Percentiles rank a stretch among this genome's conserved stretches.
Conservation (phyloP, 2,797 vertebrate species). For the Myiotriccus ornatus region DNA sequence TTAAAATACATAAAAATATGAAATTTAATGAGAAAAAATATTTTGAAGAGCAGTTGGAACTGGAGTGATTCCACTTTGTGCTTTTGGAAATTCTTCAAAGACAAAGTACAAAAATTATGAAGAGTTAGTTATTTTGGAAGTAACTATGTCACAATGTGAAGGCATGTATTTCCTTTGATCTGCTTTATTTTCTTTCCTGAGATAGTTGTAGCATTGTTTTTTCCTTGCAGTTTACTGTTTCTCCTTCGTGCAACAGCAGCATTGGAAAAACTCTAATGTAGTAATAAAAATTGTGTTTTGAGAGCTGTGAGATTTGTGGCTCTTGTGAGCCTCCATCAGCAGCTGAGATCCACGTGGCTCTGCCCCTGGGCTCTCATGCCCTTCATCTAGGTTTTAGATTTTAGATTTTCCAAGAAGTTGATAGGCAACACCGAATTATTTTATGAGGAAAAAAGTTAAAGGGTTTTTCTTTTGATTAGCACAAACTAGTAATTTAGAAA, state of each 20-base stretch:
- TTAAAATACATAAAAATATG: neutral
- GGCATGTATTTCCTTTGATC: neutral
- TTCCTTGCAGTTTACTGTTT: neutral
- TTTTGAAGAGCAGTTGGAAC: neutral
- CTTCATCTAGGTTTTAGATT: neutral
- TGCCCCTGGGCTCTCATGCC: rapidly evolving
- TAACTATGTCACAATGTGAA: neutral
- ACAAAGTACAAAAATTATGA: neutral
- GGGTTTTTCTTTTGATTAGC: neutral
- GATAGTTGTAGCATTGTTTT: neutral
- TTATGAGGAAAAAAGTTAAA: neutral
- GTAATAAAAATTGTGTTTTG: neutral
- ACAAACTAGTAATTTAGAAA: neutral
- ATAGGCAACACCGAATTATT: neutral
- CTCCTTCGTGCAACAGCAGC: neutral
- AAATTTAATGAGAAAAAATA: neutral
- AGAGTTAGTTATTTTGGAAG: neutral
- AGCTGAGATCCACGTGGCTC: neutral
- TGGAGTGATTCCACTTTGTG: neutral
- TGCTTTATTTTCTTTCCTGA: neutral
- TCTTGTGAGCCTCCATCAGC: neutral
- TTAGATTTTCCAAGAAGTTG: neutral
- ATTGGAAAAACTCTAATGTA: neutral
- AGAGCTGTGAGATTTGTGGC: neutral
- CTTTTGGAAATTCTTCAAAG: neutral